Evolutionary conservation across 2,888 invertebrate genomes (phyloP).

Genomic region (Apamea monoglypha): DNA sequence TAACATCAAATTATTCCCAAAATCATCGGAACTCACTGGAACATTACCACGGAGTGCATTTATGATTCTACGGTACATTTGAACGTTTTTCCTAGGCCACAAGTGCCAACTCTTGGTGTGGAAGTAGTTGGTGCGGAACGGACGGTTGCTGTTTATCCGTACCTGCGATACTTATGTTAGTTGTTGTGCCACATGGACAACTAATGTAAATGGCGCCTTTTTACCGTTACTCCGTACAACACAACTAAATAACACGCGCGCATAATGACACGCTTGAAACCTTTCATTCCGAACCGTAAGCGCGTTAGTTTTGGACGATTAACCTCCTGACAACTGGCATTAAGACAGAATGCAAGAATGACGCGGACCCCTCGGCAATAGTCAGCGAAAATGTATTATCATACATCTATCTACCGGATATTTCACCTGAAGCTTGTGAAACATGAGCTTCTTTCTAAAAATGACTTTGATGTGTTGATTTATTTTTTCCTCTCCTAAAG

Average conservation of each 20-base stretch:
- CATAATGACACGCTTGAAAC: slow-evolving; percentile 80
- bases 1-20: slow-evolving; percentile 38
- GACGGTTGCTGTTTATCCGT: slow-evolving; percentile 66
- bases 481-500: neutral
- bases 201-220: slow-evolving; percentile 81
- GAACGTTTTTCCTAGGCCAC: slow-evolving; percentile 46
- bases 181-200: slow-evolving; percentile 76
- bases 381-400: neutral
- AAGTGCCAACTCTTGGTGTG: slow-evolving; percentile 54
- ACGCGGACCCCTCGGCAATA: neutral
- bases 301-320: slow-evolving; percentile 77
- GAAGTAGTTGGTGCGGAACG: slow-evolving; percentile 72
- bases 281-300: slow-evolving; percentile 74
- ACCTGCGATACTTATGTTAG: slow-evolving; percentile 71
- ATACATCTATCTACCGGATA: neutral
- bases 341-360: slow-evolving; percentile 42
- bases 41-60: slow-evolving; percentile 40
- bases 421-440: neutral
- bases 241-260: slow-evolving; percentile 81
- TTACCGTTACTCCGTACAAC: slow-evolving; percentile 84
- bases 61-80: slow-evolving; percentile 45
- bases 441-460: neutral
- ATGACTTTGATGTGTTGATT: neutral
- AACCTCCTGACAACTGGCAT: slow-evolving; percentile 68
- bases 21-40: slow-evolving; percentile 28